Conservation (phyloP, 1,140 invertebrate genomes). For the Caerostris extrusa region DNA sequence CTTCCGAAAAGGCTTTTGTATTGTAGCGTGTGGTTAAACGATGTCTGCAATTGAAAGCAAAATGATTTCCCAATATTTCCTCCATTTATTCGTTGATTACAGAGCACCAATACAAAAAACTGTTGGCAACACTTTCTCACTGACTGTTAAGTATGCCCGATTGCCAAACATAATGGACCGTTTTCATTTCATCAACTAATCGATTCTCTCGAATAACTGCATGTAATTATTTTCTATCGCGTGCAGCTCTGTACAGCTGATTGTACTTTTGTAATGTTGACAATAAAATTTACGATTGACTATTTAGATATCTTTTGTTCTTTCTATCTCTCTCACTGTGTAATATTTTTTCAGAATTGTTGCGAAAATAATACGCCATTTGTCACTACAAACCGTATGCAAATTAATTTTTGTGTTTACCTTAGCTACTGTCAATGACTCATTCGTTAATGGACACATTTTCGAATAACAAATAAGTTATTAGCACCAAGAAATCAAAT, state of each 20-base stretch:
- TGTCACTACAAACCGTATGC: background rate
- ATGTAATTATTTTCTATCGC: background rate
- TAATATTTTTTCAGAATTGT: background rate
- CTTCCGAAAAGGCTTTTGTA: background rate
- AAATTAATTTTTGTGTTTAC: background rate
- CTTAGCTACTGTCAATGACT: background rate
- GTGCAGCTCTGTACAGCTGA: constrained; percentile 1
- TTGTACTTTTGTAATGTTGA: background rate
- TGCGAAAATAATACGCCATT: background rate
- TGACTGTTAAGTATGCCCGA: background rate
- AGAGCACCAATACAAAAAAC: background rate
- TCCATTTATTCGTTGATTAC: background rate
- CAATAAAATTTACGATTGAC: background rate
- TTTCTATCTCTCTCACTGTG: background rate
- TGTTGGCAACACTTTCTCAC: background rate
- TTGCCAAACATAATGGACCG: background rate
- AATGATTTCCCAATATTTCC: constrained; percentile 13
- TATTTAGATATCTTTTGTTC: background rate
- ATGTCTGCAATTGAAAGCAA: background rate
- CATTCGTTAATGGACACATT: background rate
- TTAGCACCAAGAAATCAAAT: too few relatives aligned
- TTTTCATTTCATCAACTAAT: background rate
- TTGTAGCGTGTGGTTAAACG: background rate
- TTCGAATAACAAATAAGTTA: background rate
- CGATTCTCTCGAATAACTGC: background rate